Base-by-base conservation (phyloP, 1,140 invertebrate genomes). In the Agrypnia vestita region DNA sequence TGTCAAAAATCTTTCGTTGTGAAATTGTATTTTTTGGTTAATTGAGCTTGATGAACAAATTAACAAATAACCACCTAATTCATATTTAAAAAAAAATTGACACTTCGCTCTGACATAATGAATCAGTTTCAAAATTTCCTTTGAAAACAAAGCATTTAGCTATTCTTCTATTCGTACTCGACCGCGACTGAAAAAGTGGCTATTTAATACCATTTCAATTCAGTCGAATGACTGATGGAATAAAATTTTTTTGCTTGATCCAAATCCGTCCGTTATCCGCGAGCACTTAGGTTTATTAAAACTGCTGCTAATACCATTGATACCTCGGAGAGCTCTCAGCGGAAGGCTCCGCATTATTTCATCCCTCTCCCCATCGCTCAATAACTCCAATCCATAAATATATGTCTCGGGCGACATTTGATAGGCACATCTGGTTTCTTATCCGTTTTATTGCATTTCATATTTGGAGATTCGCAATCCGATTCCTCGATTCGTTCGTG, bases 261-360 rank as follows among this genome's bases (percentile, higher is more conserved):
- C 61, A 0, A 35, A 35, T 13, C 13, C 61, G n/a, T 25, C 61
- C 61, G 25, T 35, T 12, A 25, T 35, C 61, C 11, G 61, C 61
- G 12, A 59, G 61, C 61, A 64, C 61, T 64, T 64, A 64, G 61
- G 19, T 43, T 64, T 64, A 64, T 64, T 64, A 64, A 64, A 64
- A 43, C 61, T 64, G 21, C 6, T 35, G 25, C 6, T 64, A 64
- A 64, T 64, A 6, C 61, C 35, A 35, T 64, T 43, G 21, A 43
- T 35, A 64, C 61, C 13, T 3, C 19, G 61, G 35, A 64, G 25
- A 35, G 61, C 61, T 64, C 25, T 64, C 35, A 43, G n/a, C 21
- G 61, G 13, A 35, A 64, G 13, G 13, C 35, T 35, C 61, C 13
- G 11, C 35, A n/a, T 11, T n/a, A 25, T 62, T 21, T 13, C 25